These are phyloP conservation scores for Piprites chloris DNA, from an alignment of 2,113 vertebrate genomes.

Conservation along the genomic window DNA sequence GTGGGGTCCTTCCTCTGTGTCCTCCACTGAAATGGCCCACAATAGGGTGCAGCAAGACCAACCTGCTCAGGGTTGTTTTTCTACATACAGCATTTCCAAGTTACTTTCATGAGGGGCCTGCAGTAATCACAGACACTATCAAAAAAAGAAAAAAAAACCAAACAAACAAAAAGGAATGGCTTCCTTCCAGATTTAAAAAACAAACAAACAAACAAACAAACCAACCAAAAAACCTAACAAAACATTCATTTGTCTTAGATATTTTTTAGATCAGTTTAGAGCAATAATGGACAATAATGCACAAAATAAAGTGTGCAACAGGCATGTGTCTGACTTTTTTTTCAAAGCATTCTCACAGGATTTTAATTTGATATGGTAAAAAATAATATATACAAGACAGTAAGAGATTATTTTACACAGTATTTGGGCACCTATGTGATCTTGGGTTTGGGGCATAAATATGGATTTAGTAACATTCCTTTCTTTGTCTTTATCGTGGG, in stretches of 20 bases:
- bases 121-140: background rate
- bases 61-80: background rate
- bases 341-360: background rate
- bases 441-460: background rate
- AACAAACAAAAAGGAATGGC: background rate
- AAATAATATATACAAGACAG: background rate
- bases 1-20: fast-evolving
- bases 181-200: background rate
- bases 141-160: background rate
- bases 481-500: background rate
- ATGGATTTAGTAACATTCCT: background rate
- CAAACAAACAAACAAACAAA: background rate
- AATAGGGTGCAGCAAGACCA: background rate
- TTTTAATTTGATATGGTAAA: background rate
- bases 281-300: background rate
- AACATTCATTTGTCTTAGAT: background rate
- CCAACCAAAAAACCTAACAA: background rate
- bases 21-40: fast-evolving
- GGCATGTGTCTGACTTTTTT: background rate
- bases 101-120: background rate
- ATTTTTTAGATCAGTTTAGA: background rate
- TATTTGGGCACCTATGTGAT: background rate
- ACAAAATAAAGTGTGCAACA: background rate
- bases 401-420: background rate
- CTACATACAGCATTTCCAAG: fast-evolving